Base-by-base conservation (phyloP, 2,797 vertebrate genomes). In the Tenualosa thibaudeaui region DNA sequence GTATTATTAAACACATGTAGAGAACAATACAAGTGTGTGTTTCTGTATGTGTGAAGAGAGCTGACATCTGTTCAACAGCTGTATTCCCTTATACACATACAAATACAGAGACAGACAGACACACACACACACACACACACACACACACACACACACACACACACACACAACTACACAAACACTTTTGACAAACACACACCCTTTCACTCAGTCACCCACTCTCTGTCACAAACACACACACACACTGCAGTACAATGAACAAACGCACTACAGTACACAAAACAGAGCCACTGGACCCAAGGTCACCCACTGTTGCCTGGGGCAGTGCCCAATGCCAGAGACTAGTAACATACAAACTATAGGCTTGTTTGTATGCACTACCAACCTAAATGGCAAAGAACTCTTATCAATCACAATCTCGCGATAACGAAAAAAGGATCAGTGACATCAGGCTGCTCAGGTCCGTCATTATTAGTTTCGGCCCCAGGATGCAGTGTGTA, bases 21-120 rank as follows among this genome's bases (percentile, higher is more conserved):
- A 84, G 24, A 12, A 83, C 56, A 84, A 90, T 90, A 88, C 90
- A 91, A 89, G 91, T 87, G 90, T 90, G 91, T 93, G 89, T 89
- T 92, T 87, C 91, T 88, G 84, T 81, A 87, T 17, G 89, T 89
- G 86, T 92, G 62, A 60, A 43, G 37, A 84, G 13, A 82, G 65
- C 65, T 24, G n/a, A 62, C 13, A 12, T 71, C 62, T 68, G 3
- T 4, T 37, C 65, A 71, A 71, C 40, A 46, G 71, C 71, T 43
- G 1, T 22, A 43, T 78, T 43, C 40, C 71, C 71, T 26, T 82
- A 81, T 60, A 31, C 81, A 43, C 60, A 81, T 71, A 56, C 83
- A 58, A 50, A 68, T 7, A n/a, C 62, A 68, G 56, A 13, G 37
- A 50, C n/a, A 40, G 22, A 75, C 58, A 46, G 56, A 82, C 22